Evolutionary conservation across 2,113 vertebrate genomes (phyloP).

Genomic region (Syngnathoides biaculeatus): DNA sequence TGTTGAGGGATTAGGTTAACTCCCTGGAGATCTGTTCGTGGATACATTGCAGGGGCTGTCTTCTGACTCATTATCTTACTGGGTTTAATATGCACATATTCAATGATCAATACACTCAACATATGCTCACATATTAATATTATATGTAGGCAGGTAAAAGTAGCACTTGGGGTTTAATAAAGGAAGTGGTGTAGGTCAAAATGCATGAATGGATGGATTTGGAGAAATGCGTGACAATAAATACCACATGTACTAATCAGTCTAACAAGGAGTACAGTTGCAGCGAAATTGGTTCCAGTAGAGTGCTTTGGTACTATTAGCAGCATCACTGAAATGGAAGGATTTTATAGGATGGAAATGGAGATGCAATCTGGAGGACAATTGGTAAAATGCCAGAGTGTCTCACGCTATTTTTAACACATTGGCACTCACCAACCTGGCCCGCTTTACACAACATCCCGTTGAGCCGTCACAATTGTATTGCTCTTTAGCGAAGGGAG

Average conservation of each 20-base stretch:
- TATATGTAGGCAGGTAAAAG: neutral
- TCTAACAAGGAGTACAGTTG: constrained; percentile 32
- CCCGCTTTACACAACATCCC: constrained; percentile 16
- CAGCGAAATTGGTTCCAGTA: constrained; percentile 48
- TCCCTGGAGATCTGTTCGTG: constrained; percentile 69
- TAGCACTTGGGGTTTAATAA: neutral
- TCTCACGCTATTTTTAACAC: constrained; percentile 35
- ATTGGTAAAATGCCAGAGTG: constrained; percentile 13
- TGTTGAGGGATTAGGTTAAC: constrained; percentile 74
- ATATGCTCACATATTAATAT: neutral
- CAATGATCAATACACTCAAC: constrained; percentile 20
- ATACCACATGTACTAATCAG: constrained; percentile 41
- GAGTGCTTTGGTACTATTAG: constrained; percentile 47
- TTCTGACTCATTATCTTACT: constrained; percentile 64
- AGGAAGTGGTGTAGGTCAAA: neutral
- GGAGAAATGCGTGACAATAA: constrained; percentile 49
- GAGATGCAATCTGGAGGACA: constrained; percentile 28
- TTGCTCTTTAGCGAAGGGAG: constrained; percentile 21
- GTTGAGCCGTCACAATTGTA: constrained; percentile 18
- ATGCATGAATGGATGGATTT: neutral
- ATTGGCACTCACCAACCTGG: constrained; percentile 5
- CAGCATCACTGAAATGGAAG: constrained; percentile 30
- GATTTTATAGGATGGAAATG: constrained; percentile 15
- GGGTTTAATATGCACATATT: constrained; percentile 42
- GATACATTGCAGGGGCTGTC: constrained; percentile 59